Conservation (phyloP, 2,888 invertebrate species). For the Hyppa rectilinea region DNA sequence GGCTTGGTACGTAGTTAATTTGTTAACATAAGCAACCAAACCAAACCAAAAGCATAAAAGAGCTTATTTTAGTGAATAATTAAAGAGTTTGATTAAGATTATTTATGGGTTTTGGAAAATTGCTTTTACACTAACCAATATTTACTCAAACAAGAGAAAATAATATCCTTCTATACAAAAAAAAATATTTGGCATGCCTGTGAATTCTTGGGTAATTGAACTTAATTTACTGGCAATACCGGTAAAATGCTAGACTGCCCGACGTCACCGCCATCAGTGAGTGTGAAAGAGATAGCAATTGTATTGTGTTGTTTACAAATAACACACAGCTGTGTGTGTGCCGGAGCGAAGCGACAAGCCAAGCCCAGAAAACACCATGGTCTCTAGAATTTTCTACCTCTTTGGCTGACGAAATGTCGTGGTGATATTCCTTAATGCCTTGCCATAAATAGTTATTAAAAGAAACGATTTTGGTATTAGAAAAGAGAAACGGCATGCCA, state of each 20-base stretch:
- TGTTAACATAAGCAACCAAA: background rate
- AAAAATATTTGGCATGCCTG: too few relatives aligned
- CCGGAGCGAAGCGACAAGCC: too few relatives aligned
- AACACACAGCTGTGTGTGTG: slow-evolving; percentile 2
- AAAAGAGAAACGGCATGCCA: background rate
- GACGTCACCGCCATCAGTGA: background rate
- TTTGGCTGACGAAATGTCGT: slow-evolving; percentile 10
- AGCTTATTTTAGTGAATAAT: too few relatives aligned
- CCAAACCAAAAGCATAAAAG: too few relatives aligned
- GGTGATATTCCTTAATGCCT: background rate
- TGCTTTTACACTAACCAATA: background rate
- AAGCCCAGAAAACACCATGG: slow-evolving; percentile 1
- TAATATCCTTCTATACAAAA: too few relatives aligned
- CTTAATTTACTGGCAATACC: slow-evolving; percentile 33
- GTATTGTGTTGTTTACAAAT: slow-evolving; percentile 31
- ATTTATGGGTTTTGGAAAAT: background rate
- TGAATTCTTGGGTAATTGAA: slow-evolving; percentile 29
- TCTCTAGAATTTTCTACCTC: slow-evolving; percentile 49
- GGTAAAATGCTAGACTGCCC: slow-evolving; percentile 56
- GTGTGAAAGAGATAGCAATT: slow-evolving; percentile 32
- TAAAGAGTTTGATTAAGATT: background rate
- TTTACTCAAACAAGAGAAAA: background rate
- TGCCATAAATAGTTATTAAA: background rate
- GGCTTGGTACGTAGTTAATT: background rate
- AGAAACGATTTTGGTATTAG: background rate